Evolutionary conservation across 2,888 invertebrate species (phyloP).

Genomic region (Hydriomena furcata): DNA sequence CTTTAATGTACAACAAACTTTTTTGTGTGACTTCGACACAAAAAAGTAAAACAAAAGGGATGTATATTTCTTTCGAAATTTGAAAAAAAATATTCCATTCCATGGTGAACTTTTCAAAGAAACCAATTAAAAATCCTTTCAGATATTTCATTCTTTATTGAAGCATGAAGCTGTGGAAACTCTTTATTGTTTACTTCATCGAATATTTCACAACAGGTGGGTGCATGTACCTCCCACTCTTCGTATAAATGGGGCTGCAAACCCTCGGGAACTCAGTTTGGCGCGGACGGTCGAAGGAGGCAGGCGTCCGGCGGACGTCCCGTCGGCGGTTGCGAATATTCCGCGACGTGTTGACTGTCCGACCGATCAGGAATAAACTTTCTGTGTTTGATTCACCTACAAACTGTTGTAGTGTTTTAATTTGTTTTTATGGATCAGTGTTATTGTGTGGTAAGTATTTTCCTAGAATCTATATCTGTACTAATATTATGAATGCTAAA

Average conservation of each 20-base stretch:
- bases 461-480: no score
- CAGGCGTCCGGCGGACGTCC: conserved; percentile 8
- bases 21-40: no score
- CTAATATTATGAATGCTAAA: no score
- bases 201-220: conserved; percentile 17
- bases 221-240: not conserved
- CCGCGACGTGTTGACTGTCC: conserved; percentile 13
- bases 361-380: not conserved
- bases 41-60: no score
- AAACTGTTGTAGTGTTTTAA: not conserved
- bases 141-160: not conserved
- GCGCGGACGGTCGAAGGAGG: not conserved
- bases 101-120: no score
- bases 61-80: not conserved
- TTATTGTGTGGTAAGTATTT: conserved; percentile 11
- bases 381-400: not conserved
- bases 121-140: not conserved
- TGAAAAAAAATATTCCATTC: not conserved
- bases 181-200: conserved; percentile 2
- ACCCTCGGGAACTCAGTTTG: conserved; percentile 20
- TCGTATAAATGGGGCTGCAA: conserved; percentile 14
- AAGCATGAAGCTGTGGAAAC: conserved; percentile 9
- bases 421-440: not conserved
- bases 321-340: conserved; percentile 13
- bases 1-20: no score